Conservation (phyloP, 2,888 invertebrate genomes). For the Cheilosia pagana region DNA sequence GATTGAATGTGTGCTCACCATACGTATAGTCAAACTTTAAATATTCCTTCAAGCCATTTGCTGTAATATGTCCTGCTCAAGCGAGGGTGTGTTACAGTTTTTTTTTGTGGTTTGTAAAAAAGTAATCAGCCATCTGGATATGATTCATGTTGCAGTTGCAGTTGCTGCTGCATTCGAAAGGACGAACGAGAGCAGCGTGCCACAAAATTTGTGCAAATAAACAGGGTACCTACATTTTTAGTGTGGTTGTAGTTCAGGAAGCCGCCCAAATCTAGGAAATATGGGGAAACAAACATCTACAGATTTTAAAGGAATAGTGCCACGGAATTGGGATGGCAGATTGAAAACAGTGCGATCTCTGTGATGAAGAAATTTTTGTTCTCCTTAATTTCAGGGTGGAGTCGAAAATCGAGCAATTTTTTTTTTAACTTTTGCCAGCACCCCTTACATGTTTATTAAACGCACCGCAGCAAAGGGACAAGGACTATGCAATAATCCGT, state of each 20-base stretch:
- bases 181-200: background rate
- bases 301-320: too few species aligned
- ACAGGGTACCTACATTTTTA: background rate
- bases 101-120: constrained; percentile 6
- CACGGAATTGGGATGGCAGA: too few species aligned
- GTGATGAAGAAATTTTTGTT: too few species aligned
- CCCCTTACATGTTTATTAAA: too few species aligned
- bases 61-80: constrained; percentile 11
- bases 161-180: background rate
- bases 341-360: too few species aligned
- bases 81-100: background rate
- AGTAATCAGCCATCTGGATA: constrained; percentile 19
- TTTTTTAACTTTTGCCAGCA: too few species aligned
- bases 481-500: too few species aligned
- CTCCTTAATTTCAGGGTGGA: too few species aligned
- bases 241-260: background rate
- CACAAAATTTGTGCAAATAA: background rate
- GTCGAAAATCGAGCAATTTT: too few species aligned
- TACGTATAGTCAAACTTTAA: background rate
- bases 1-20: constrained; percentile 64
- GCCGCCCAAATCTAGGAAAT: too few species aligned
- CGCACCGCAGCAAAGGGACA: too few species aligned
- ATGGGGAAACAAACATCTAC: too few species aligned
- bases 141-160: constrained; percentile 15
- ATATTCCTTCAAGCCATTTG: constrained; percentile 26